Evolutionary conservation across 2,113 vertebrate species (phyloP), one percentile per base, ranked within the genome.

Genomic region (Pimephales promelas): DNA sequence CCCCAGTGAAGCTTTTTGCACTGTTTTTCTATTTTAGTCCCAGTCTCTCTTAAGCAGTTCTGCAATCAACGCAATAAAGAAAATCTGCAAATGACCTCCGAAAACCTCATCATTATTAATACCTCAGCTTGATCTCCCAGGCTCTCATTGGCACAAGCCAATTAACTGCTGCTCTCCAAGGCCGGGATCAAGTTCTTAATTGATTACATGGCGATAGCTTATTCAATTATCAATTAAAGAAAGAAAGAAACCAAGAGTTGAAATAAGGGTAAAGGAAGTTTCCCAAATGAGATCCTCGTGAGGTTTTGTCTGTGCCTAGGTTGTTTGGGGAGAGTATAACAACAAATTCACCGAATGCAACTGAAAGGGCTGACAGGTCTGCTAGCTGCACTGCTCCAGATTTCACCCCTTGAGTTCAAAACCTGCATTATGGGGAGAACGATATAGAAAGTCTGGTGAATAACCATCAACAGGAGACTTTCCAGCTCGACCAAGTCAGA

Each of bases 141-240:
- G 87, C 81, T 90, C 88, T 90, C 89, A 71, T 82, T 91, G 90
- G 90, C 93, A 91, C 93, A 93, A 92, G 88, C 90, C 93, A 92
- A 94, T 94, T 94, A 93, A 91, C 86, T 74, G 86, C 89, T 89
- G 88, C 84, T 92, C 88, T 91, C 87, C 72, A 86, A 90, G 90
- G 84, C 49, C 40, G 26, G 85, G 89, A 91, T 87, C 89, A 92
- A 84, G 88, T 81, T 84, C 72, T 86, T 92, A 93, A 94, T 91
- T 93, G 91, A 93, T 95, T 92, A 92, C 90, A 91, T 85, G 88
- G 89, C 87, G 75, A 91, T 89, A 88, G 86, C 90, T 84, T 73
- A 91, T 93, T 92, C 88, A 92, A 92, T 94, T 92, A 93, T 92
- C 91, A 92, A 90, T 93, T 90, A 89, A 81, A 88, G 74, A 83